Conservation (phyloP, 2,113 vertebrate species). For the Arenaria interpres region DNA sequence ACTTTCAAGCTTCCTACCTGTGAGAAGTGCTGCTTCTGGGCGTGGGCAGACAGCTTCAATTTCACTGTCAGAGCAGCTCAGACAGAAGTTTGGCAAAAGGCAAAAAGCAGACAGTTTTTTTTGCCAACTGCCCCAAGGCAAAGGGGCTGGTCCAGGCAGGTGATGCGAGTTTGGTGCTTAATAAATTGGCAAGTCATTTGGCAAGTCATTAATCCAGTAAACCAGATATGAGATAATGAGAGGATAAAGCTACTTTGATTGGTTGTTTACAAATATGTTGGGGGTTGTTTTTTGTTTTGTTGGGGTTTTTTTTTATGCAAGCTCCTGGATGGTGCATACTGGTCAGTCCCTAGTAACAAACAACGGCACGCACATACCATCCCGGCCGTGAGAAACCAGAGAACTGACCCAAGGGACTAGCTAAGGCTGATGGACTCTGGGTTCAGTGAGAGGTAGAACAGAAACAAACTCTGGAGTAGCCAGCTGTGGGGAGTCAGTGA, state of each 20-base stretch:
- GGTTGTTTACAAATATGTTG: not conserved
- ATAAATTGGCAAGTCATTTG: not conserved
- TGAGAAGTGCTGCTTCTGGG: not conserved
- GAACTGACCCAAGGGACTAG: not conserved
- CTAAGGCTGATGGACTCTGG: not conserved
- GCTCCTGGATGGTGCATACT: not conserved
- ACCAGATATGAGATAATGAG: not conserved
- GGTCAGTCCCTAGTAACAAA: not conserved
- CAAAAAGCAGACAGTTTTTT: not conserved
- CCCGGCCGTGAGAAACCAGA: not conserved
- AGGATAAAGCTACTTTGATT: not conserved
- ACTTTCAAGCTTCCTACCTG: not conserved
- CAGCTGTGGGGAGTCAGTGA: not conserved
- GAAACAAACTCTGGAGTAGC: not conserved
- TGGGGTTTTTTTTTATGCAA: not conserved
- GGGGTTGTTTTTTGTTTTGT: not conserved
- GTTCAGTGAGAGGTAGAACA: not conserved
- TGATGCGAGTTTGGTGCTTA: not conserved
- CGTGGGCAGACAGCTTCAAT: not conserved
- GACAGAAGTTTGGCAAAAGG: not conserved
- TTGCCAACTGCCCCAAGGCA: not conserved
- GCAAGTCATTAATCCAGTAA: not conserved
- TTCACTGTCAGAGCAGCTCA: not conserved
- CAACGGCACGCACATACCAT: accelerated
- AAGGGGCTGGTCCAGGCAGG: not conserved